Conservation (phyloP, 2,888 invertebrate genomes). For the Leptinotarsa juncta region DNA sequence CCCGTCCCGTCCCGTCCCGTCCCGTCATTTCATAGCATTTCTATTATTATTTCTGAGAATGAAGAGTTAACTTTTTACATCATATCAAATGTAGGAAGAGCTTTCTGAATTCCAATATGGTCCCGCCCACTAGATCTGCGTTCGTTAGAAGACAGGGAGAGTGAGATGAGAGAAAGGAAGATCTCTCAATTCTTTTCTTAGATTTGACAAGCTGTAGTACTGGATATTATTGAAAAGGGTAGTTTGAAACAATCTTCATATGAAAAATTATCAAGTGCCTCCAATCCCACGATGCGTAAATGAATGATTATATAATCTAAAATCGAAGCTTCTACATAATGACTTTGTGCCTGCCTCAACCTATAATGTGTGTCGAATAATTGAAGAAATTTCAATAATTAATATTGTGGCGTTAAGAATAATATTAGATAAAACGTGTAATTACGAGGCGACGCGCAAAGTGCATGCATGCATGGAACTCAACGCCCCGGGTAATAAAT, state of each 20-base stretch:
- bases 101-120: too few species aligned
- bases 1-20: too few species aligned
- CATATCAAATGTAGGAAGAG: too few species aligned
- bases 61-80: too few species aligned
- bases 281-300: slow-evolving; percentile 8
- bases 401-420: slow-evolving; percentile 39
- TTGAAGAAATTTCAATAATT: slow-evolving; percentile 32
- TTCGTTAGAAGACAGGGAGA: too few species aligned
- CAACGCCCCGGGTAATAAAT: slow-evolving; percentile 24
- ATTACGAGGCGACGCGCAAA: slow-evolving; percentile 32
- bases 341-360: slow-evolving; percentile 6
- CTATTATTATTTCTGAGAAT: too few species aligned
- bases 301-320: slow-evolving; percentile 5
- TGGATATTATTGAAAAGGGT: too few species aligned
- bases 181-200: too few species aligned
- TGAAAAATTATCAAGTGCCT: neutral
- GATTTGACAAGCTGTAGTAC: too few species aligned
- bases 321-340: slow-evolving; percentile 17
- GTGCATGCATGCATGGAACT: slow-evolving; percentile 13
- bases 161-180: too few species aligned
- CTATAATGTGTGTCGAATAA: slow-evolving; percentile 34
- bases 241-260: neutral
- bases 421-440: slow-evolving; percentile 36
- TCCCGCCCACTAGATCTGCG: too few species aligned
- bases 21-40: too few species aligned